Conservation (phyloP, 2,113 vertebrate genomes). For the Lagopus muta region DNA sequence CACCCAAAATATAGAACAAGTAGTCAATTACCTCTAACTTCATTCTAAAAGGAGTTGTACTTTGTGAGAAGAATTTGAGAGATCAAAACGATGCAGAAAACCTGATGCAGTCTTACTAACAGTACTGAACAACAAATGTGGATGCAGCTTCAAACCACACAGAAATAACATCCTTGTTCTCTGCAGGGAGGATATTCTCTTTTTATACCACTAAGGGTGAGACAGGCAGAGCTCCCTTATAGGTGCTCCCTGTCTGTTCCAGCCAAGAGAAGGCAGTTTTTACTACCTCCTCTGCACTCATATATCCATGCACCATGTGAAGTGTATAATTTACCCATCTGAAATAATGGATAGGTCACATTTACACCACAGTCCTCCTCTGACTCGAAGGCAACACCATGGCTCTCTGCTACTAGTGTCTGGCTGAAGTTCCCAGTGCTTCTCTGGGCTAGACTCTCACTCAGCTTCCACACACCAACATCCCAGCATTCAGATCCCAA, state of each 20-base stretch:
- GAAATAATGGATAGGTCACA: not conserved
- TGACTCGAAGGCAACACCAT: not conserved
- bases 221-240: not conserved
- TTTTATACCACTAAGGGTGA: accelerated
- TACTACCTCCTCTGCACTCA: not conserved
- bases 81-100: not conserved
- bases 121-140: not conserved
- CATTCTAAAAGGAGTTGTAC: not conserved
- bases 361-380: not conserved
- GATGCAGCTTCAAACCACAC: not conserved
- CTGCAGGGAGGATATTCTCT: not conserved
- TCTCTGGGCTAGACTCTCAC: not conserved
- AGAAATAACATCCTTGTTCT: not conserved
- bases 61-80: not conserved
- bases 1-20: not conserved
- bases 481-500: not conserved
- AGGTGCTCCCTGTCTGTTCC: not conserved
- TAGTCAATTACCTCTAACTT: not conserved
- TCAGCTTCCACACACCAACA: not conserved
- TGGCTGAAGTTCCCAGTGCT: not conserved
- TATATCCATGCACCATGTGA: not conserved
- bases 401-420: not conserved
- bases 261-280: no score
- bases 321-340: not conserved
- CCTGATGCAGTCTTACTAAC: not conserved